Evolutionary conservation across 92 coral and sea anemone genomes (phyloP).

Genomic region (Ricordea florida): DNA sequence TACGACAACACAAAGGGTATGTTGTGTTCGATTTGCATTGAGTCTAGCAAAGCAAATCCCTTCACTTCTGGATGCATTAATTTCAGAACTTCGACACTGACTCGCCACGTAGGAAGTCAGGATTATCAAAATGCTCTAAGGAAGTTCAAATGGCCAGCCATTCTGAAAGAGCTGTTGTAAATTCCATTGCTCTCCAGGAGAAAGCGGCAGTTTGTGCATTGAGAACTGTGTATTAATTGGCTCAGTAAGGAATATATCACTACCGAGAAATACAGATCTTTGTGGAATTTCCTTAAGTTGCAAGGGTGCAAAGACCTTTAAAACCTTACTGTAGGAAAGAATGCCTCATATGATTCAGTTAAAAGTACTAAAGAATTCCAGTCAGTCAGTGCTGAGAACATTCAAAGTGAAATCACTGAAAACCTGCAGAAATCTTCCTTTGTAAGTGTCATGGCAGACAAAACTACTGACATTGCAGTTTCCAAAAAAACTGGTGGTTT

Average conservation of each 20-base stretch:
- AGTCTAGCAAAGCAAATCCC: constrained; percentile 20
- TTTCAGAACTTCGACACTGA: constrained; percentile 11
- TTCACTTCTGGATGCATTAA: constrained; percentile 13
- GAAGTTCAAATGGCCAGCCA: neutral
- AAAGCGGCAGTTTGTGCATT: neutral
- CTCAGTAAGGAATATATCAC: constrained; percentile 8
- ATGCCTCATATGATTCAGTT: neutral
- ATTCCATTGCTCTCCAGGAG: neutral
- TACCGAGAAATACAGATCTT: constrained; percentile 5
- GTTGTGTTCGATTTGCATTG: neutral
- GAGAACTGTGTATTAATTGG: neutral
- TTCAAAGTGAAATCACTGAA: neutral
- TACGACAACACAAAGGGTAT: constrained; percentile 9
- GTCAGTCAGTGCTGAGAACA: neutral
- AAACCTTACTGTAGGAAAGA: neutral
- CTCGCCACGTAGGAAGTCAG: constrained; percentile 15
- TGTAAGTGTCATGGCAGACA: neutral
- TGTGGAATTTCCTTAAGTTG: neutral
- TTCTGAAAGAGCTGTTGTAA: neutral
- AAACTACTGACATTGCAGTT: constrained; percentile 26
- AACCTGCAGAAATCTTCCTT: neutral
- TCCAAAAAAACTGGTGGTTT: too few relatives aligned
- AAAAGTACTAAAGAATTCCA: neutral
- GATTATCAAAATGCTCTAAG: neutral
- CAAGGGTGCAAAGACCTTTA: neutral